phyloP scores from a whole-genome alignment of 2,888 invertebrate species.

The Proisotoma minuta region DNA sequence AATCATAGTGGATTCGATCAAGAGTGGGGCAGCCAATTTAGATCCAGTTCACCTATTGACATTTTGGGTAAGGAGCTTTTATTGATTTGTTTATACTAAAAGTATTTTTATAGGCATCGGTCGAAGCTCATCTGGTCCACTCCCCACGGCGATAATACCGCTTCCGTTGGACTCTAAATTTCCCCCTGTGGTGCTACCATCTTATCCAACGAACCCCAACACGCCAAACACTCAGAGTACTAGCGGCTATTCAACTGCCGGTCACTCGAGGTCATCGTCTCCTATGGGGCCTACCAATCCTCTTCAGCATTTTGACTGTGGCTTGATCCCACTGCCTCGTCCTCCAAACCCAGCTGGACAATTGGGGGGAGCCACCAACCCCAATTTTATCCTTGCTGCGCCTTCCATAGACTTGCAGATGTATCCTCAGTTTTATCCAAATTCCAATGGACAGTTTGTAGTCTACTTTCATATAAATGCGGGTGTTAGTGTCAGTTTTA shows the following conservation, averaged over 20 bases:
- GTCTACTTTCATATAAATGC: slow-evolving; percentile 71
- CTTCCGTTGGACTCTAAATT: slow-evolving; percentile 43
- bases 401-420: slow-evolving; percentile 42
- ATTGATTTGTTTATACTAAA: too few species aligned
- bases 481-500: slow-evolving; percentile 70
- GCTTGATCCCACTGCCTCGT: slow-evolving; percentile 11
- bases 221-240: slow-evolving; percentile 31
- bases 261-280: slow-evolving; percentile 44
- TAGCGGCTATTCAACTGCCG: slow-evolving; percentile 40
- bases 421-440: slow-evolving; percentile 39
- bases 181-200: slow-evolving; percentile 44
- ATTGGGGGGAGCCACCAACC: slow-evolving; percentile 25
- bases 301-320: slow-evolving; percentile 2
- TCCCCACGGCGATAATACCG: slow-evolving; percentile 45
- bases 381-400: slow-evolving; percentile 43
- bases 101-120: too few species aligned
- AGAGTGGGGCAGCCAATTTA: too few species aligned
- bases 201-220: slow-evolving; percentile 30
- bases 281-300: slow-evolving; percentile 24
- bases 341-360: slow-evolving; percentile 6
- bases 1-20: too few species aligned
- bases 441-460: slow-evolving; percentile 56
- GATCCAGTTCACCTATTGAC: too few species aligned
- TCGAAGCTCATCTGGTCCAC: slow-evolving; percentile 24
- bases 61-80: too few species aligned